A percentile compares a stretch with the other conserved stretches of the same genome.
phyloP scores from a whole-genome alignment of 1,140 invertebrate genomes.

The Phenacoccus solenopsis region DNA sequence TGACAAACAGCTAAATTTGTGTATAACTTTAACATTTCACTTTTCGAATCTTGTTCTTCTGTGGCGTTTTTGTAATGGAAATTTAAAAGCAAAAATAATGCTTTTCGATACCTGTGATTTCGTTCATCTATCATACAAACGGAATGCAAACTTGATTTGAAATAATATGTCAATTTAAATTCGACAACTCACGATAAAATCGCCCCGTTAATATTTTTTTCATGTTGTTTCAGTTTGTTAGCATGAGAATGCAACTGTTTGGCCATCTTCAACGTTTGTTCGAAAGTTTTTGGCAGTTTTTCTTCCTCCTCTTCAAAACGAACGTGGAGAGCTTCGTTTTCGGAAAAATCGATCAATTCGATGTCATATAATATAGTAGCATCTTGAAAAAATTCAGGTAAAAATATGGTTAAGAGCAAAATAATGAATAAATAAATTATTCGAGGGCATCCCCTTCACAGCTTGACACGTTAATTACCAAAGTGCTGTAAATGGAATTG shows the following conservation, averaged over 20 bases:
- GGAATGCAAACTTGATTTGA: no score
- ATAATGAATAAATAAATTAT: no score
- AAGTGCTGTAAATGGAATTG: no score
- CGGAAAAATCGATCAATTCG: background rate
- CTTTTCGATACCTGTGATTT: background rate
- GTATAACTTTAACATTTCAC: background rate
- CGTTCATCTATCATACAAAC: no score
- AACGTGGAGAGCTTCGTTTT: background rate
- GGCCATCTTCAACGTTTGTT: background rate
- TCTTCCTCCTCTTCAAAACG: background rate
- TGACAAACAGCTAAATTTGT: background rate
- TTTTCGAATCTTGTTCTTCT: background rate
- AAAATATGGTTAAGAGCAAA: no score
- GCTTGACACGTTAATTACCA: no score
- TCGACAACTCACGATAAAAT: background rate
- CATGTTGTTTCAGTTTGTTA: background rate
- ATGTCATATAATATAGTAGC: background rate
- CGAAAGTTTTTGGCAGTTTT: background rate
- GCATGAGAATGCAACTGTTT: background rate
- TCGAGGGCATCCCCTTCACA: no score
- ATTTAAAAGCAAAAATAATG: background rate
- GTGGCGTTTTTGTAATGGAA: background rate
- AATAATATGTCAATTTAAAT: no score
- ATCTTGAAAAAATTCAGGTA: background rate
- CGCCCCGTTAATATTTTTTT: background rate